Evolutionary conservation across 2,797 vertebrate species (phyloP).

Genomic region (Lophius americanus): DNA sequence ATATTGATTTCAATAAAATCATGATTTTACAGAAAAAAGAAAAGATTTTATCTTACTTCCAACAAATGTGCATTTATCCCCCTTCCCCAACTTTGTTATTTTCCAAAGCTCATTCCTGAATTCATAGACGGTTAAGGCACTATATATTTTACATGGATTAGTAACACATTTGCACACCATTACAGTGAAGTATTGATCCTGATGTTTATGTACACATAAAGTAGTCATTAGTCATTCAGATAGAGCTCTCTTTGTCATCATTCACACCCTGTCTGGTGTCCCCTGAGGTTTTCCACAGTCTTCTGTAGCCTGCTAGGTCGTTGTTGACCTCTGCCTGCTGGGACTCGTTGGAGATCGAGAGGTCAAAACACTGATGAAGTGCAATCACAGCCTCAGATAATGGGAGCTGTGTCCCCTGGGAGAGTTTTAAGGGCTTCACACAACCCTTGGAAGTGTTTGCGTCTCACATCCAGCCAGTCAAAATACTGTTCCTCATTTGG

Average conservation of each 20-base stretch:
- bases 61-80: no score
- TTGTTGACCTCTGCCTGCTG: conserved; percentile 68
- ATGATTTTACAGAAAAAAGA: no score
- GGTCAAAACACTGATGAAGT: conserved; percentile 81
- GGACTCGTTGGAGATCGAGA: conserved; percentile 70
- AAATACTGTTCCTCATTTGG: conserved; percentile 51
- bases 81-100: no score
- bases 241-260: conserved; percentile 12
- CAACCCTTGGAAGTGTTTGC: conserved; percentile 52
- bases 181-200: no score
- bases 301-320: conserved; percentile 66
- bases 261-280: conserved; percentile 44
- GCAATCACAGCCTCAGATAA: conserved; percentile 74
- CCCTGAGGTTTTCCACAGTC: conserved; percentile 44
- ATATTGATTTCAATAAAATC: no score
- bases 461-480: conserved; percentile 37
- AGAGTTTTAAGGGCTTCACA: conserved; percentile 52
- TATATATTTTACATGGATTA: no score
- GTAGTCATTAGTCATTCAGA: neutral
- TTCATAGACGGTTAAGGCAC: no score
- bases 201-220: conserved; percentile 7
- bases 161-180: no score
- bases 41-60: no score
- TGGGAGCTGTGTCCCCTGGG: conserved; percentile 68
- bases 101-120: no score